Base-by-base conservation (phyloP, 2,113 vertebrate genomes). In the Hippocampus abdominalis region DNA sequence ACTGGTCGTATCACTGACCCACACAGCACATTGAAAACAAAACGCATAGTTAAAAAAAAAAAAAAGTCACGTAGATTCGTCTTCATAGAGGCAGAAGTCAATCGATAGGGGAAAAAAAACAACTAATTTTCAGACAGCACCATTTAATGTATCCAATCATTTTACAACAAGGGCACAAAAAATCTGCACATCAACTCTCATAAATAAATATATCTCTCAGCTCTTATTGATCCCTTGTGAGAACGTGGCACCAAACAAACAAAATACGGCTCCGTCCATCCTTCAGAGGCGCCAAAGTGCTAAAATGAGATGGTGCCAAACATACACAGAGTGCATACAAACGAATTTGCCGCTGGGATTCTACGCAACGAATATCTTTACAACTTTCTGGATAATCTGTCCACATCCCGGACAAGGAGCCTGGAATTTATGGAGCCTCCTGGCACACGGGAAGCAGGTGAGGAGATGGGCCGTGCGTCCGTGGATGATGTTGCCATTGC, bases 401-500 rank as follows among this genome's bases (percentile, higher is more conserved):
- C 96, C 94, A 86, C 97, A 99, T 70, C 94, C 93, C 0, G 96
- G 97, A 65, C 97, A 99, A 0, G 94, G 94, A 0, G 93, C 93
- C 1, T 93, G 92, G 69, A 89, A 90, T 64, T 93, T 97, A 82
- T 96, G 95, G 23, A 99, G 88, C 88, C 91, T 94, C 76, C 92
- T 92, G 29, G 97, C 97, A 63, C 97, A 99, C 20, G 87, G 90
- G 83, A 96, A 99, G 80, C 97, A 99, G 15, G 96, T 94, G 29
- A 96, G 92, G 29, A 99, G 90, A 85, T 99, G 97, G 72, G 95
- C 95, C 0, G 96, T 98, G 75, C 91, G 94, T 3, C 97, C 97
- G 0, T 99, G 97, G 68, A 99, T 93, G 32, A 99, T 97, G 48
- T 96, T 99, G 36, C 97, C 96, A 0, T 98, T 94, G 21, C 97